Percentiles rank a stretch among this genome's conserved stretches.
Evolutionary conservation across 2,113 vertebrate species (phyloP).

Genomic region (Hyaena hyaena): DNA sequence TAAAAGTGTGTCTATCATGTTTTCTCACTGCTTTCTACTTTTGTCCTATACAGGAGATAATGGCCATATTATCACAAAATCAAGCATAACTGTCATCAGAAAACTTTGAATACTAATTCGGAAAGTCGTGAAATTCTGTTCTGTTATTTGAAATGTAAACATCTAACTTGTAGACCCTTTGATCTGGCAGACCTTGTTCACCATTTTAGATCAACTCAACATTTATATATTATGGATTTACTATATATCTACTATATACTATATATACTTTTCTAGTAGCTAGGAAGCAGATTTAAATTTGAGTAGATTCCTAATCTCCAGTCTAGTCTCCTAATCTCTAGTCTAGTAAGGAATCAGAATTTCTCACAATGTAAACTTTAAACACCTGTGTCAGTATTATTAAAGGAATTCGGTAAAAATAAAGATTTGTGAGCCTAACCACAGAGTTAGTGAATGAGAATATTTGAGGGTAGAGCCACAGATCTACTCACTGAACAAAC

Average conservation of each 20-base stretch:
- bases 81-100: not conserved
- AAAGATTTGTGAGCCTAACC: not conserved
- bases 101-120: not conserved
- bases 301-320: not conserved
- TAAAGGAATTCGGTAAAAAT: not conserved
- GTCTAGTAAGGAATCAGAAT: not conserved
- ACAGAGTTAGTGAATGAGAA: not conserved
- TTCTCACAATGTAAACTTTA: not conserved
- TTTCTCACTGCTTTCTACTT: not conserved
- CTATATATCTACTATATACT: not conserved
- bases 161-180: not conserved
- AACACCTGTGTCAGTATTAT: not conserved
- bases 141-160: not conserved
- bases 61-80: not conserved
- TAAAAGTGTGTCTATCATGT: not conserved
- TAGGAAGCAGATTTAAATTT: not conserved
- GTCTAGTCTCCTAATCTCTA: not conserved
- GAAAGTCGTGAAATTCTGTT: not conserved
- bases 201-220: not conserved
- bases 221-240: not conserved
- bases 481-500: not conserved
- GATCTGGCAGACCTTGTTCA: not conserved
- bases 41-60: not conserved
- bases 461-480: not conserved
- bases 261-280: not conserved